These are phyloP conservation scores for Hemitrygon akajei DNA, from an alignment of 2,797 vertebrate genomes.

Conservation along the genomic window DNA sequence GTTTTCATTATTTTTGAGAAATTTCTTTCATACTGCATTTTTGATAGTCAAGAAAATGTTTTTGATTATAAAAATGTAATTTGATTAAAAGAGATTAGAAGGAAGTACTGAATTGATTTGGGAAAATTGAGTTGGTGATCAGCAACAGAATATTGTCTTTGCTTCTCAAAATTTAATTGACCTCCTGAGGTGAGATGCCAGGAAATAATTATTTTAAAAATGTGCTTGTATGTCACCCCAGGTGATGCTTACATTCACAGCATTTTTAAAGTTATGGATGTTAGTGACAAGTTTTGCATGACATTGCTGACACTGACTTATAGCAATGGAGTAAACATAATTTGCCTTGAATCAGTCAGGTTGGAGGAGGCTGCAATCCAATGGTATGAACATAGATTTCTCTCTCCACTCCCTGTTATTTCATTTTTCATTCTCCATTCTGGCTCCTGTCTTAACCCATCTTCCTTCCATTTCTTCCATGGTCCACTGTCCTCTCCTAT, in stretches of 20 bases:
- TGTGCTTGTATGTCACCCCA: background rate
- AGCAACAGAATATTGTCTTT: background rate
- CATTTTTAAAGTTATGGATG: background rate
- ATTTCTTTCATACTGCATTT: background rate
- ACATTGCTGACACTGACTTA: background rate
- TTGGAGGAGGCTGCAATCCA: too few species aligned
- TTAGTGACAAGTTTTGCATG: background rate
- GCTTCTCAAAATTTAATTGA: background rate
- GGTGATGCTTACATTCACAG: background rate
- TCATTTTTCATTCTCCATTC: too few species aligned
- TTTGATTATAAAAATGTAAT: background rate
- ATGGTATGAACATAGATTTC: too few species aligned
- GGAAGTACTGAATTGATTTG: background rate
- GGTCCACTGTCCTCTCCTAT: too few species aligned
- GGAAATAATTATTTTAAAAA: background rate
- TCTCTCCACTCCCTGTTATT: too few species aligned
- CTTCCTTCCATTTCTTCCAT: too few species aligned
- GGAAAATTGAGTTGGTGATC: background rate
- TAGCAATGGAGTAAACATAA: background rate
- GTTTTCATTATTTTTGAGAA: slow-evolving; percentile 12
- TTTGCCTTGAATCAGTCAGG: background rate
- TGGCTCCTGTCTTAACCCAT: too few species aligned
- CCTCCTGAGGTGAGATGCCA: background rate
- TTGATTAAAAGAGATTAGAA: background rate
- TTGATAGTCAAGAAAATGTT: background rate